Base-by-base conservation (phyloP, 2,113 vertebrate species). In the Psephotus haematonotus region DNA sequence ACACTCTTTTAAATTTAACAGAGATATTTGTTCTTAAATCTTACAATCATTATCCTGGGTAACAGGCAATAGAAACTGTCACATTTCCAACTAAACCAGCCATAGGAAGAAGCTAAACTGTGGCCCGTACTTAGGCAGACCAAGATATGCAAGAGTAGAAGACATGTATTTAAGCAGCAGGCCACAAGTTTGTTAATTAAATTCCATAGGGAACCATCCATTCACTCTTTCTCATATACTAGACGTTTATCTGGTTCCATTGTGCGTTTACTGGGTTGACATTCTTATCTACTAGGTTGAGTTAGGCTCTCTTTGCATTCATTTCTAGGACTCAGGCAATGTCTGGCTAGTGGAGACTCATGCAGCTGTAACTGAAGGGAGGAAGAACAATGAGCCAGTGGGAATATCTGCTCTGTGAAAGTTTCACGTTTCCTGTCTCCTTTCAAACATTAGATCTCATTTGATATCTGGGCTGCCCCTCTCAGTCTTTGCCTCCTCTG, bases 161-260 rank as follows among this genome's bases (percentile, higher is more conserved):
- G 67, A 65, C 11, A 44, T 27, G 23, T 63, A 43, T 82, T 71
- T 63, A 67, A 84, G 27, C 13, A 68, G 25, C 28, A 78, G 52
- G 17, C 10, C 37, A 33, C 0, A 8, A 19, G 29, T 75, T 60
- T 41, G 33, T 72, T 53, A 55, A 81, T 53, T 31, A 49, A 81
- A 72, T 60, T 74, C n/a, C 0, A 0, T 3, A 13, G 2, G 13
- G 5, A 50, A 13, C 10, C 10, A 76, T 76, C 33, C 31, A 64
- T 89, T 81, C 65, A 76, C 24, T 14, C 31, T 71, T 50, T 79
- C 70, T 85, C 35, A 79, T 20, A 39, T 6, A 44, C 10, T 39
- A 71, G 17, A 14, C 0, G 0, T 71, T 72, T 65, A 50, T 39
- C 11, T 68, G 52, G 6, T 20, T 27, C 35, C 29, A 24, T 13